Evolutionary conservation across 2,113 vertebrate genomes (phyloP).

Genomic region (Seriola rivoliana): DNA sequence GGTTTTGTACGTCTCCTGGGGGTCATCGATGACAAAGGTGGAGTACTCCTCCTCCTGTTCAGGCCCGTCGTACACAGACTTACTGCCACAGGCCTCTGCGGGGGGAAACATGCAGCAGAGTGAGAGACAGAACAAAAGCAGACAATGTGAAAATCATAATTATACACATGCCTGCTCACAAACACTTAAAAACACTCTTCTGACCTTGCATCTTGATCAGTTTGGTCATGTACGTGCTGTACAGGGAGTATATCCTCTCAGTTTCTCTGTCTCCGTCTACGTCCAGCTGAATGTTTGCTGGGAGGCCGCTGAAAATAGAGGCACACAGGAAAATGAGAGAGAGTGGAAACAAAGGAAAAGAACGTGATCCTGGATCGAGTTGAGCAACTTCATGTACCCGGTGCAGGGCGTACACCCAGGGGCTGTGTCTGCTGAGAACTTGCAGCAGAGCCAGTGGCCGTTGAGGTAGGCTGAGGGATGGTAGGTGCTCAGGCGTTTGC

Average conservation of each 20-base stretch:
- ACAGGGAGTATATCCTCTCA: slow-evolving; percentile 96
- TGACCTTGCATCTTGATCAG: slow-evolving; percentile 98
- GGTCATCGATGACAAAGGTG: slow-evolving; percentile 95
- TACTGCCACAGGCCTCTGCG: slow-evolving; percentile 97
- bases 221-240: slow-evolving; percentile 93
- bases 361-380: background rate
- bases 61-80: slow-evolving; percentile 95
- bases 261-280: slow-evolving; percentile 97
- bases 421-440: slow-evolving; percentile 89
- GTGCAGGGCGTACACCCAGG: slow-evolving; percentile 95
- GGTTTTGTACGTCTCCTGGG: slow-evolving; percentile 96
- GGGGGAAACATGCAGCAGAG: background rate
- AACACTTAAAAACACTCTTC: slow-evolving; percentile 11
- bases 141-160: background rate
- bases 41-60: slow-evolving; percentile 98
- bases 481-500: slow-evolving; percentile 94
- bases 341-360: slow-evolving; percentile 7
- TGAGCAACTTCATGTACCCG: slow-evolving; percentile 82
- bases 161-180: background rate
- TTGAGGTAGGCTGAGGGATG: slow-evolving; percentile 98
- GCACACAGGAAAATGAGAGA: slow-evolving; percentile 29
- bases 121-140: background rate
- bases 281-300: slow-evolving; percentile 97
- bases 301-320: slow-evolving; percentile 88
- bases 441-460: slow-evolving; percentile 98